phyloP scores from a whole-genome alignment of 2,797 vertebrate genomes.

The Miichthys miiuy region DNA sequence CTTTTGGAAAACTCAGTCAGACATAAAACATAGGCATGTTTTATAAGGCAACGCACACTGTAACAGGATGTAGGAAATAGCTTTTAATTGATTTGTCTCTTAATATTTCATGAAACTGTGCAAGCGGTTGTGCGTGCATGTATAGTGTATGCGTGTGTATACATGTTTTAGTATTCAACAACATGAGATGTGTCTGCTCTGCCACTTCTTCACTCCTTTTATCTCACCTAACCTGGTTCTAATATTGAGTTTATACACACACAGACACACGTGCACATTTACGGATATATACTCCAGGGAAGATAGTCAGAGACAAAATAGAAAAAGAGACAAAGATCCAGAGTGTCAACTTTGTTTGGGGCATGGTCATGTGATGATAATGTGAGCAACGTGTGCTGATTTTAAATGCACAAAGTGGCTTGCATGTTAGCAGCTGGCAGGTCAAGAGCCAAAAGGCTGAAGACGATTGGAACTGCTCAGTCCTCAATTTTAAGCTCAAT shows the following conservation, averaged over 20 bases:
- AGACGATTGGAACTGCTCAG: constrained; percentile 28
- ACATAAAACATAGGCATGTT: background rate
- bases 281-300: background rate
- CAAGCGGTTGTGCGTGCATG: background rate
- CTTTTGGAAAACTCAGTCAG: background rate
- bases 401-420: constrained; percentile 8
- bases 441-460: constrained; percentile 43
- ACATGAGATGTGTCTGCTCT: constrained; percentile 13
- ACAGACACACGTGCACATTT: background rate
- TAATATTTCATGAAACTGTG: constrained; percentile 47
- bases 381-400: constrained; percentile 9
- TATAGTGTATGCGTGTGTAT: background rate
- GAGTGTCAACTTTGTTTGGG: too few relatives aligned
- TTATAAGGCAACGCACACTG: background rate
- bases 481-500: constrained; percentile 57
- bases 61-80: constrained; percentile 4
- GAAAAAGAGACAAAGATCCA: background rate
- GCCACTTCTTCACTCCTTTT: constrained; percentile 1
- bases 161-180: constrained; percentile 12
- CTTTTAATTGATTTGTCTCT: constrained; percentile 36
- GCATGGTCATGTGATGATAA: background rate
- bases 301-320: background rate
- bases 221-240: constrained; percentile 23
- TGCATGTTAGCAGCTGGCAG: constrained; percentile 23
- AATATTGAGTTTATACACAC: background rate